A percentile compares a stretch with the other conserved stretches of the same genome.
These are phyloP conservation scores for Ormyrus pomaceus DNA, from an alignment of 2,888 invertebrate genomes.

Conservation along the genomic window DNA sequence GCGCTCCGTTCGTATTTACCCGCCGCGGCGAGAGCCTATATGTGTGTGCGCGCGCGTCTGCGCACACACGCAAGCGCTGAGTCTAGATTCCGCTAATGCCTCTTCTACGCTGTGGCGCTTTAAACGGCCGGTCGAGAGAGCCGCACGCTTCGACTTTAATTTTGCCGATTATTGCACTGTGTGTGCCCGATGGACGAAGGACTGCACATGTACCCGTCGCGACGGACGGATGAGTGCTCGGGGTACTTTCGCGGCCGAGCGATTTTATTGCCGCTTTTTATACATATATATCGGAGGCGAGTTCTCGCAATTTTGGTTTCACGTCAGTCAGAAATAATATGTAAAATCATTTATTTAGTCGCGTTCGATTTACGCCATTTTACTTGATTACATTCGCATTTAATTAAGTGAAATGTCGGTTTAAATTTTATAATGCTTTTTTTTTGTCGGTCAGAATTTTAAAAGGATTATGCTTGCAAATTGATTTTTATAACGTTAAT, in stretches of 20 bases:
- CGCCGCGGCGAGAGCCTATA: neutral
- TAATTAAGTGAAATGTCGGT: too few species aligned
- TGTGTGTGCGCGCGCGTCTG: neutral
- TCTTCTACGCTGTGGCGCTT: conserved; percentile 37
- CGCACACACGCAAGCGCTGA: neutral
- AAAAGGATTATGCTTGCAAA: too few species aligned
- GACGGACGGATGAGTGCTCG: too few species aligned
- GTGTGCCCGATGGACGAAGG: neutral
- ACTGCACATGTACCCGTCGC: too few species aligned
- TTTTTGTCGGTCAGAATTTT: too few species aligned
- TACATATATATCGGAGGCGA: too few species aligned
- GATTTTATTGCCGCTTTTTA: too few species aligned
- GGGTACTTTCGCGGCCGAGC: too few species aligned
- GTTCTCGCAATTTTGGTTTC: too few species aligned
- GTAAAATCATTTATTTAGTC: conserved; percentile 8
- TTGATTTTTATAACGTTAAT: too few species aligned
- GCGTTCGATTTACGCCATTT: conserved; percentile 15
- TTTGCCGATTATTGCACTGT: conserved; percentile 31
- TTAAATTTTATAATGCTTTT: too few species aligned
- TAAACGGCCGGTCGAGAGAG: conserved; percentile 6
- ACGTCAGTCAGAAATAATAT: too few species aligned
- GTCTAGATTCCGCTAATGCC: conserved; percentile 26
- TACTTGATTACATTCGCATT: neutral
- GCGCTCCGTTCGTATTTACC: neutral
- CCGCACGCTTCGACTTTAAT: conserved; percentile 33